A percentile compares a stretch with the other conserved stretches of the same genome.
phyloP scores from a whole-genome alignment of 2,113 vertebrate genomes.

The Tragelaphus scriptus region DNA sequence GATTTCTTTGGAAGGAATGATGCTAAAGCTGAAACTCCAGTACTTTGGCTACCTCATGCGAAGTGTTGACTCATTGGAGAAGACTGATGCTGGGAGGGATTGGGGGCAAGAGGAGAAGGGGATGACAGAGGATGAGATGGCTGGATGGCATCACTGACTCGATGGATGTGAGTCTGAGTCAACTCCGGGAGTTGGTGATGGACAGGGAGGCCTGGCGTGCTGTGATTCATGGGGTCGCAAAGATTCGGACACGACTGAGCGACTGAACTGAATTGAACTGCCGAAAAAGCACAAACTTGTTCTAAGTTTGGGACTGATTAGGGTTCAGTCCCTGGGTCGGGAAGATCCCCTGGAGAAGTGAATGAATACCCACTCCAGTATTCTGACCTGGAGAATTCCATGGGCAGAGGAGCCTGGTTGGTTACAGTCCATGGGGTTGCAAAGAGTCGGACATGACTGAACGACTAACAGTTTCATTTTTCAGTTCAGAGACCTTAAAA shows the following conservation, averaged over 20 bases:
- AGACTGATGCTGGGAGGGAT: too few relatives aligned
- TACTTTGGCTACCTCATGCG: too few relatives aligned
- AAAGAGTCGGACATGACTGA: neutral
- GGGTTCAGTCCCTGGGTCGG: neutral
- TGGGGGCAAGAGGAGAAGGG: too few relatives aligned
- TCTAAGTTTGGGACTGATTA: neutral
- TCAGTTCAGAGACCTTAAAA: neutral
- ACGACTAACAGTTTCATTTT: neutral
- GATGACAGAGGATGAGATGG: too few relatives aligned
- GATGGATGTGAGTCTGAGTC: accelerated
- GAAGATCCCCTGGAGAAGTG: neutral
- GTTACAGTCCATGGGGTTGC: neutral
- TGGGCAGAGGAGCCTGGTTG: neutral
- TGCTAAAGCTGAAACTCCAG: too few relatives aligned
- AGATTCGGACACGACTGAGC: too few relatives aligned
- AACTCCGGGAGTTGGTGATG: too few relatives aligned
- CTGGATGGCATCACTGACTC: too few relatives aligned
- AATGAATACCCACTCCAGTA: neutral
- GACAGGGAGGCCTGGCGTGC: too few relatives aligned
- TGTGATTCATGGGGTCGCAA: too few relatives aligned
- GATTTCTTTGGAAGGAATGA: too few relatives aligned
- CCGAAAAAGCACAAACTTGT: neutral
- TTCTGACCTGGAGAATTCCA: neutral
- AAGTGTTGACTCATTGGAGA: too few relatives aligned
- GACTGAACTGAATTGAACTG: neutral